These are phyloP conservation scores for Eledona agricola DNA, from an alignment of 2,888 invertebrate genomes.

Conservation along the genomic window DNA sequence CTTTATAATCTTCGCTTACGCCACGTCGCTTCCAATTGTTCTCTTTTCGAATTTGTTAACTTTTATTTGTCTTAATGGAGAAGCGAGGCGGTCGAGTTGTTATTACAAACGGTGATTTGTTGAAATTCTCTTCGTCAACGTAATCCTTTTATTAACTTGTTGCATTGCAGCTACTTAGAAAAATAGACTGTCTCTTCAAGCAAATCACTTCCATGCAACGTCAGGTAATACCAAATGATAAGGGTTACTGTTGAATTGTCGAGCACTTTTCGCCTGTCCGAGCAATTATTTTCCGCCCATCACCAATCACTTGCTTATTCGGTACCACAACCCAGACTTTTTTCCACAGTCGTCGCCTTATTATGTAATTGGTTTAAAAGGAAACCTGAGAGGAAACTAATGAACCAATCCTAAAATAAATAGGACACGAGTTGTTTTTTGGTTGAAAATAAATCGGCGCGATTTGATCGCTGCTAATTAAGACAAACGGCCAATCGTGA, in stretches of 20 bases:
- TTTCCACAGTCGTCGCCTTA: slow-evolving; percentile 16
- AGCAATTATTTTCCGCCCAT: slow-evolving; percentile 35
- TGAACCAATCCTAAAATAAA: slow-evolving; percentile 23
- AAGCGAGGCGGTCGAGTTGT: slow-evolving; percentile 2
- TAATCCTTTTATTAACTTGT: slow-evolving; percentile 30
- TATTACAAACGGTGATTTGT: slow-evolving; percentile 7
- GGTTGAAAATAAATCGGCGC: slow-evolving; percentile 39
- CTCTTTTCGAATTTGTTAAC: slow-evolving; percentile 25
- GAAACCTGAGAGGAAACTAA: slow-evolving; percentile 16
- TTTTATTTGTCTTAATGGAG: slow-evolving; percentile 21
- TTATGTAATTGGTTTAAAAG: slow-evolving; percentile 32
- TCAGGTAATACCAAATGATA: slow-evolving; percentile 27
- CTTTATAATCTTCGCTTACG: slow-evolving; percentile 41
- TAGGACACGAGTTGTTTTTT: slow-evolving; percentile 23
- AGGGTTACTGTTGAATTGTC: slow-evolving; percentile 26
- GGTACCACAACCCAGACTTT: slow-evolving; percentile 8
- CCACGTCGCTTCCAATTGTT: slow-evolving; percentile 35
- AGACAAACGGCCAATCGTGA: slow-evolving; percentile 46
- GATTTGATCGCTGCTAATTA: slow-evolving; percentile 50
- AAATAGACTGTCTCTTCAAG: slow-evolving; percentile 19
- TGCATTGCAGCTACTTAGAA: slow-evolving; percentile 23
- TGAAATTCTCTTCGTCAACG: slow-evolving; percentile 6
- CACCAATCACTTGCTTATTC: slow-evolving; percentile 14
- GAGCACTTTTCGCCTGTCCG: slow-evolving; percentile 32
- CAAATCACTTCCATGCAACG: slow-evolving; percentile 24